Evolutionary conservation across 2,888 invertebrate genomes (phyloP).

Genomic region (Tetragnatha montana): DNA sequence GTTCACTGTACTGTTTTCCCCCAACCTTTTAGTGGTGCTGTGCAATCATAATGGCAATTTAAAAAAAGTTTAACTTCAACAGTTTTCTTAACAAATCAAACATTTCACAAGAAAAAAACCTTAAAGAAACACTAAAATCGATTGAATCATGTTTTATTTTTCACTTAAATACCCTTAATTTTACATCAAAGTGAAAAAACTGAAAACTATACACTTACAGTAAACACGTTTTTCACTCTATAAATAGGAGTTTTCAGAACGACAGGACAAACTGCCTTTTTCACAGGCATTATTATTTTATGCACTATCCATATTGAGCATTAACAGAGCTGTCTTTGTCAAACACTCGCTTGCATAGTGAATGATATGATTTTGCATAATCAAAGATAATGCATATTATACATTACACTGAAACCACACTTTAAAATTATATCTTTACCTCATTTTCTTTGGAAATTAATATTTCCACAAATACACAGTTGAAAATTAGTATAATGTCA

Average conservation of each 20-base stretch:
- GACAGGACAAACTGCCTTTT: conserved; percentile 55
- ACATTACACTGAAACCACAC: conserved; percentile 38
- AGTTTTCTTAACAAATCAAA: no score
- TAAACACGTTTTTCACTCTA: conserved; percentile 63
- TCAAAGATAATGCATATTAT: conserved; percentile 47
- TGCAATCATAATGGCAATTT: no score
- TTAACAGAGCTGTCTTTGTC: conserved; percentile 33
- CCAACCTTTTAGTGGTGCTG: no score
- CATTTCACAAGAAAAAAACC: no score
- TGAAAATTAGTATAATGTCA: conserved; percentile 31
- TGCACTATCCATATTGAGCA: conserved; percentile 59
- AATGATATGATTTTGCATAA: conserved; percentile 70
- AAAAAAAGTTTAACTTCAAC: no score
- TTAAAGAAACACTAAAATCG: no score
- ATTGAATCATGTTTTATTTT: conserved; percentile 65
- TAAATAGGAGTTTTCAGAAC: conserved; percentile 68
- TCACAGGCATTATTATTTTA: conserved; percentile 21
- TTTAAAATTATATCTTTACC: conserved; percentile 37
- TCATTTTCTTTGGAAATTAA: conserved; percentile 7
- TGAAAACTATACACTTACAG: conserved; percentile 67
- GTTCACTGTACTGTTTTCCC: no score
- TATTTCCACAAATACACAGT: neutral
- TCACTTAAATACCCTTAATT: conserved; percentile 61
- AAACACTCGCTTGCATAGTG: conserved; percentile 55
- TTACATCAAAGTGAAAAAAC: conserved; percentile 69